These are phyloP conservation scores for Schrankia costaestrigalis DNA, from an alignment of 2,888 invertebrate genomes.

Conservation along the genomic window DNA sequence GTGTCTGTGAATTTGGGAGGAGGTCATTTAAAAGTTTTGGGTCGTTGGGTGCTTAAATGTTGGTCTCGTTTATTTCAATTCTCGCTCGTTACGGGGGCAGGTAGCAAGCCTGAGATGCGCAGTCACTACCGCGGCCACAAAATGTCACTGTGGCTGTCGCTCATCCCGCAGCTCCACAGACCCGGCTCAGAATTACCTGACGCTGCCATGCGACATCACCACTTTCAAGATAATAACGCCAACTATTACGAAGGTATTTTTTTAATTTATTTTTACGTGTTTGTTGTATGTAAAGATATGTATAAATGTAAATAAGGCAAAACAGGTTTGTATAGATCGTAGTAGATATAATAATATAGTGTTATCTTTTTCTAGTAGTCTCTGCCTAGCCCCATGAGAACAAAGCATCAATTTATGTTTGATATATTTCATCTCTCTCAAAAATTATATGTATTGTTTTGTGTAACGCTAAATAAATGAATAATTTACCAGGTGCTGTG, in stretches of 20 bases:
- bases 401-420: too few relatives aligned
- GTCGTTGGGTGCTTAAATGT: conserved; percentile 28
- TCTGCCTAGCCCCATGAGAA: too few relatives aligned
- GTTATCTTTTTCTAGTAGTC: too few relatives aligned
- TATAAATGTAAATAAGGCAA: not conserved
- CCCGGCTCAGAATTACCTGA: conserved; percentile 88
- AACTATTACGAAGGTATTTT: conserved; percentile 88
- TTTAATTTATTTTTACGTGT: not conserved
- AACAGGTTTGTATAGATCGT: not conserved
- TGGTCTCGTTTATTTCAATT: conserved; percentile 52
- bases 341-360: too few relatives aligned
- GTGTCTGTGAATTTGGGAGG: conserved; percentile 22
- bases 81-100: conserved; percentile 54
- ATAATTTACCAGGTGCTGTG: conserved; percentile 82
- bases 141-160: conserved; percentile 94
- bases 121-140: conserved; percentile 97
- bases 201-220: conserved; percentile 92
- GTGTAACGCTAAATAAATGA: not conserved
- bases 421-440: not conserved
- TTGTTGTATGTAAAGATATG: not conserved
- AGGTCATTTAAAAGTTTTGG: conserved; percentile 51
- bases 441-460: not conserved
- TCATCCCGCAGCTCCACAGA: conserved; percentile 93
- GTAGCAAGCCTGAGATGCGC: conserved; percentile 87
- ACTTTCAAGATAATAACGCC: conserved; percentile 89